These are phyloP conservation scores for Myoxocephalus aenaeus DNA, from an alignment of 2,797 vertebrate species.

Conservation along the genomic window DNA sequence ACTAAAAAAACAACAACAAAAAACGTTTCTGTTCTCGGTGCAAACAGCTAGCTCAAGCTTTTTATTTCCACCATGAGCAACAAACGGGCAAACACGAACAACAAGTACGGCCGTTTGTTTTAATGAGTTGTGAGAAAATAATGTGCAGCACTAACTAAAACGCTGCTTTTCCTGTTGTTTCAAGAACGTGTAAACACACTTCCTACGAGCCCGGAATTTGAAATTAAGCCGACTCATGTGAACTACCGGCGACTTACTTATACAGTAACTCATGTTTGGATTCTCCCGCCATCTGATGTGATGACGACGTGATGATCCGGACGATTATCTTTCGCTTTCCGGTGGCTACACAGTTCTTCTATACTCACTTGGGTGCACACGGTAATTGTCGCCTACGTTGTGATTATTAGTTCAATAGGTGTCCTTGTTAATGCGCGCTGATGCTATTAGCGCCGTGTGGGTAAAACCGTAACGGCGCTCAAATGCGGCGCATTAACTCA, in stretches of 20 bases:
- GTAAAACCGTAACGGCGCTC: constrained; percentile 26
- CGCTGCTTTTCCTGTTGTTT: constrained; percentile 21
- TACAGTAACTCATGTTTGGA: constrained; percentile 9
- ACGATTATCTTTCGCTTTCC: constrained; percentile 55
- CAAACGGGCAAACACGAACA: constrained; percentile 42
- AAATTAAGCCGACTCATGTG: constrained; percentile 19
- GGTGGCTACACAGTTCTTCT: constrained; percentile 41
- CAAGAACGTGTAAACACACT: constrained; percentile 20
- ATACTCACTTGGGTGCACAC: constrained; percentile 20
- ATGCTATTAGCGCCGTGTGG: constrained; percentile 20
- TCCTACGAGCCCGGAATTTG: constrained; percentile 1
- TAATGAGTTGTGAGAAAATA: constrained; percentile 47
- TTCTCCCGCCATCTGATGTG: constrained; percentile 23
- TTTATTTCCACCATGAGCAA: constrained; percentile 30
- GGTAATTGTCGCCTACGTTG: constrained; percentile 46
- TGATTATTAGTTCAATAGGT: constrained; percentile 11
- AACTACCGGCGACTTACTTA: constrained; percentile 1
- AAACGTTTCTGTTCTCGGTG: constrained; percentile 6
- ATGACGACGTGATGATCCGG: constrained; percentile 43
- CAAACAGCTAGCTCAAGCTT: constrained; percentile 22
- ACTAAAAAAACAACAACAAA: constrained; percentile 13
- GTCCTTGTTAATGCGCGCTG: constrained; percentile 32
- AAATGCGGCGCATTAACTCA: constrained; percentile 46
- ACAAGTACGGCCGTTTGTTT: constrained; percentile 48
- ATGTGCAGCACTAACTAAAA: constrained; percentile 24